Conservation (phyloP, 2,797 vertebrate species). For the Capromys pilorides region DNA sequence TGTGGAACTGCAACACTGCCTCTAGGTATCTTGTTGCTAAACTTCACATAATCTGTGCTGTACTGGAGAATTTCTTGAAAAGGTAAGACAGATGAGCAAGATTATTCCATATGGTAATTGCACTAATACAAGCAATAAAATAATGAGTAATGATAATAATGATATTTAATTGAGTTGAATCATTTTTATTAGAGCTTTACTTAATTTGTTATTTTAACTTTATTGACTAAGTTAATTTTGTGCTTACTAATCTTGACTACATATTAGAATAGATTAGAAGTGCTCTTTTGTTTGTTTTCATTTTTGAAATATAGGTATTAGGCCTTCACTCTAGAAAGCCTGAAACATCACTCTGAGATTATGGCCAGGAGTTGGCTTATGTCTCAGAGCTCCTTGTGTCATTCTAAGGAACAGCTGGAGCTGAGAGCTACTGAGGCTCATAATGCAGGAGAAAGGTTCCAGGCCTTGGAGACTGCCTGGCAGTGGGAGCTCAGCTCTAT, state of each 20-base stretch:
- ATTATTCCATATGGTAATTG: neutral
- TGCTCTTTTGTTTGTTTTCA: neutral
- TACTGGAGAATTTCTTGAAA: neutral
- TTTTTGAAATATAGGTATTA: neutral
- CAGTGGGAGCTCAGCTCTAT: neutral
- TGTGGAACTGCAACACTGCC: neutral
- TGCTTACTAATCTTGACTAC: neutral
- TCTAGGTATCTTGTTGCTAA: neutral
- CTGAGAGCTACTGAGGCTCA: neutral
- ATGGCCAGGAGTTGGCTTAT: neutral
- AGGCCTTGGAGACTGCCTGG: neutral
- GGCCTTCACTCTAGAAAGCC: neutral
- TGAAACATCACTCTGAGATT: neutral
- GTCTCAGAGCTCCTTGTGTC: neutral
- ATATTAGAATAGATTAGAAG: neutral
- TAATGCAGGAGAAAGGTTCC: neutral
- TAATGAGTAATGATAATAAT: neutral
- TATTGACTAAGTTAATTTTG: slow-evolving; percentile 6
- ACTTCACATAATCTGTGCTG: neutral
- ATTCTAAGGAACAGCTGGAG: neutral
- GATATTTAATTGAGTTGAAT: neutral
- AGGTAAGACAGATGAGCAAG: neutral
- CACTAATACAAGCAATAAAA: neutral
- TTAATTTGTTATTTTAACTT: neutral
- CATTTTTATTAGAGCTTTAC: neutral